Percentiles rank a stretch among this genome's conserved stretches.
Conservation (phyloP, 2,888 invertebrate species). For the Sminthurinus aureus region DNA sequence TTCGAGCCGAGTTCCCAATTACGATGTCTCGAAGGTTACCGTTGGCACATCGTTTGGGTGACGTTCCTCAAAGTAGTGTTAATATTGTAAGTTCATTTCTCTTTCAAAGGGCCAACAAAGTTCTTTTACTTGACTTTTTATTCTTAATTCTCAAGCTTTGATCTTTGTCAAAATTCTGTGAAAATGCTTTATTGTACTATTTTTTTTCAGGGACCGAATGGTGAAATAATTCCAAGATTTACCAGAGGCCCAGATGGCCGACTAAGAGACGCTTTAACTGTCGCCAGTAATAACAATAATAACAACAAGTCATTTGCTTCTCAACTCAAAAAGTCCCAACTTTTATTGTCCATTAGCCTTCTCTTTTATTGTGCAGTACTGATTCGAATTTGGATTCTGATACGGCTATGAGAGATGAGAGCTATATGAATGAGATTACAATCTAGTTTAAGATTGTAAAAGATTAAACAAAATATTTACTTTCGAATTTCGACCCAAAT, state of each 20-base stretch:
- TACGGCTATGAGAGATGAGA: too few relatives aligned
- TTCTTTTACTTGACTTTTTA: too few relatives aligned
- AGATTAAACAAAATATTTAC: too few relatives aligned
- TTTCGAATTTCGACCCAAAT: too few relatives aligned
- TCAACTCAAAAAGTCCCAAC: too few relatives aligned
- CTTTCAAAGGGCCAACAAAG: neutral
- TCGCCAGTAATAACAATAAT: neutral
- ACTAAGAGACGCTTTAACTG: constrained; percentile 13
- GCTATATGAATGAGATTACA: too few relatives aligned
- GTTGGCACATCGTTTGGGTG: constrained; percentile 53
- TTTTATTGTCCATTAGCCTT: neutral
- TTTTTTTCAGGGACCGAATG: neutral
- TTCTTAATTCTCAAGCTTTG: too few relatives aligned
- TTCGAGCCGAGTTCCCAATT: constrained; percentile 42
- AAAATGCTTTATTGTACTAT: neutral
- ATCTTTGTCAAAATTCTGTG: too few relatives aligned
- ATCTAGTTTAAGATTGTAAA: too few relatives aligned
- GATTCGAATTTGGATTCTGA: too few relatives aligned
- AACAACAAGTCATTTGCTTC: neutral
- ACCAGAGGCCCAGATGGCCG: neutral
- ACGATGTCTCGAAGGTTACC: constrained; percentile 47
- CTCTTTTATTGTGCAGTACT: too few relatives aligned
- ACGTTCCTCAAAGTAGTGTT: constrained; percentile 37
- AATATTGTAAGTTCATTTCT: neutral
- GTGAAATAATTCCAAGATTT: constrained; percentile 22